Base-by-base conservation (phyloP, 2,888 invertebrate genomes). In the Zaprionus bogoriensis region DNA sequence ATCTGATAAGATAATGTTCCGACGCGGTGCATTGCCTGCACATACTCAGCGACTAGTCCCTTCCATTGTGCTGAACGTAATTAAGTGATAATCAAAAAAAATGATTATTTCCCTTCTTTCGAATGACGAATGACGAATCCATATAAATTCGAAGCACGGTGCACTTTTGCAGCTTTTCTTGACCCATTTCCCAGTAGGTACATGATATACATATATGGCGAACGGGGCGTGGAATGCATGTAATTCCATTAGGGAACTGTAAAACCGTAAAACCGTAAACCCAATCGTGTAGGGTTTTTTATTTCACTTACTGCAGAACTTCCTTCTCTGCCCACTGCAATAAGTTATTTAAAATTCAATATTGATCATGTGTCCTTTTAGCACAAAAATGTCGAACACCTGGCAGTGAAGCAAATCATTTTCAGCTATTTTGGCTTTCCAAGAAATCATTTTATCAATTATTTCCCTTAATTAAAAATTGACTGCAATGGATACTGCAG, bases 161-260 rank as follows among this genome's bases (percentile, higher is more conserved):
- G 57, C 51, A 64, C 55, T 60, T 69, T 10, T 59, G 51, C 59
- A 30, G 69, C 54, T 69, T 69, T 64, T 68, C 39, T 53, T 59
- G 59, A 55, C 51, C 54, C 20, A 69, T 60, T 70, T 51, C 12
- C 14, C 20, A 17, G 27, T 14, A 7, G 7, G 1, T 32, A 32
- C 1, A n/a, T n/a, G n/a, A n/a, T n/a, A n/a, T n/a, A n/a, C n/a
- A n/a, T n/a, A n/a, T n/a, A n/a, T n/a, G n/a, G n/a, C n/a, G n/a
- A n/a, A n/a, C n/a, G n/a, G n/a, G n/a, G n/a, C 14, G 32, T 32
- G 6, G 7, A 1, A 2, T 14, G 6, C 7, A 3, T 32, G 14
- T 17, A 10, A 10, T 22, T 44, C 17, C 10, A 27, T 38, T 17
- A 3, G 44, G 12, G n/a, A 27, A 42, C 10, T 1, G 25, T 3